Base-by-base conservation (phyloP, 2,888 invertebrate genomes). In the Chouioia cunea region DNA sequence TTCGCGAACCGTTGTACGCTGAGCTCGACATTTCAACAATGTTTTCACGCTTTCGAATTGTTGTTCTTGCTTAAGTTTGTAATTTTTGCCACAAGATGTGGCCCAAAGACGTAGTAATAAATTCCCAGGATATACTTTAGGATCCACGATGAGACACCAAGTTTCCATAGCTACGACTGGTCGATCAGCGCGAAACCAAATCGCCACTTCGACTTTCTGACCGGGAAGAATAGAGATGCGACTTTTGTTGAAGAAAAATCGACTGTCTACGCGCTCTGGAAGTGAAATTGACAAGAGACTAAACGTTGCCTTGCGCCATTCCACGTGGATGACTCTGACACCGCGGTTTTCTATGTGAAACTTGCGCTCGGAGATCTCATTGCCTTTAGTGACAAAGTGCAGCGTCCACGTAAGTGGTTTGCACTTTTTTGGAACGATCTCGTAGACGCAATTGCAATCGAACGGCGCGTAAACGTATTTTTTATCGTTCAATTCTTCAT, bases 201-300 rank as follows among this genome's bases (percentile, higher is more conserved):
- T 84, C 15, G 77, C 81, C 53, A 90, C 76, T 43, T 85, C 76
- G 52, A 84, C 84, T 2, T 77, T 83, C 75, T 89, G 87, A 0
- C 89, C 88, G 0, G 90, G 90, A 0, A 86, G 80, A 52, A 91
- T 72, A 0, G 88, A 79, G 18, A 87, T 85, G 78, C 88, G 88
- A 74, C 88, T 89, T 81, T 89, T 90, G 69, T 89, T 87, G 71
- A 90, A 90, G 78, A 86, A 89, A 77, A 90, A 91, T 0, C 85
- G 85, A 78, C 86, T 87, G 52, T 78, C n/a, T 8, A 47, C 53
- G 2, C 12, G 58, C 1, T 57, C 27, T 2, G 18, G 47, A 16
- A 58, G 23, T 10, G 54, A n/a, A 0, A 22, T n/a, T 1, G 20
- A 0, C 50, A 0, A 0, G 36, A 52, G 46, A 82, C 82, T 2